These are phyloP conservation scores for Euura saliciscinereae DNA, from an alignment of 1,140 invertebrate species.

Conservation along the genomic window DNA sequence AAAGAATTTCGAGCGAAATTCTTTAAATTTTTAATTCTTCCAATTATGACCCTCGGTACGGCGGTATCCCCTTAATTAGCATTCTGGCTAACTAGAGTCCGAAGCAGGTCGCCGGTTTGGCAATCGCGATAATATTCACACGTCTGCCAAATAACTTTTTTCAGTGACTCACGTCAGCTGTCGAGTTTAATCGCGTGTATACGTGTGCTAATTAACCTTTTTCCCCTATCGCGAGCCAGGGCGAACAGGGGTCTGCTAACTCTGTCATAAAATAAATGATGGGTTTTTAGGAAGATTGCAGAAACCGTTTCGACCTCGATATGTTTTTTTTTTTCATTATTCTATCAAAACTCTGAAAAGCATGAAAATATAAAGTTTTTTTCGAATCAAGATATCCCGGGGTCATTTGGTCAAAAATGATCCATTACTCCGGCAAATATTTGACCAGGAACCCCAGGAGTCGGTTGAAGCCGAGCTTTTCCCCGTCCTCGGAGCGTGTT, in stretches of 20 bases:
- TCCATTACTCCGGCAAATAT: not conserved
- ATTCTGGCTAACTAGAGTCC: too few species aligned
- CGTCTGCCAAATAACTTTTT: not conserved
- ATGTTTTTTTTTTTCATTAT: not conserved
- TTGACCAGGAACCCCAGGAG: not conserved
- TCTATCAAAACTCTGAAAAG: not conserved
- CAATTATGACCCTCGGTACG: too few species aligned
- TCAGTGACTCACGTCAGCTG: conserved; percentile 4
- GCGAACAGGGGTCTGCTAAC: too few species aligned
- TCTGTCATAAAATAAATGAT: too few species aligned
- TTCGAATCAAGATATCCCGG: not conserved
- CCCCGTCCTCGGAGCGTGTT: not conserved
- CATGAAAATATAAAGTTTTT: not conserved
- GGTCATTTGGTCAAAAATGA: conserved; percentile 1
- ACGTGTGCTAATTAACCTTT: not conserved
- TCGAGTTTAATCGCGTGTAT: not conserved
- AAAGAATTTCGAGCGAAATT: too few species aligned
- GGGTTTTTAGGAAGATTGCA: too few species aligned
- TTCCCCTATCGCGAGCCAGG: not conserved
- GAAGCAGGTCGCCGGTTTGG: too few species aligned
- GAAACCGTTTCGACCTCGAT: not conserved
- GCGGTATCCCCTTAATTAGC: too few species aligned
- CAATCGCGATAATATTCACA: not conserved
- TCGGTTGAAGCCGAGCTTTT: not conserved
- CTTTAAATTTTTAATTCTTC: too few species aligned